Conservation (phyloP, 1,140 invertebrate species). For the Orchesella cincta region DNA sequence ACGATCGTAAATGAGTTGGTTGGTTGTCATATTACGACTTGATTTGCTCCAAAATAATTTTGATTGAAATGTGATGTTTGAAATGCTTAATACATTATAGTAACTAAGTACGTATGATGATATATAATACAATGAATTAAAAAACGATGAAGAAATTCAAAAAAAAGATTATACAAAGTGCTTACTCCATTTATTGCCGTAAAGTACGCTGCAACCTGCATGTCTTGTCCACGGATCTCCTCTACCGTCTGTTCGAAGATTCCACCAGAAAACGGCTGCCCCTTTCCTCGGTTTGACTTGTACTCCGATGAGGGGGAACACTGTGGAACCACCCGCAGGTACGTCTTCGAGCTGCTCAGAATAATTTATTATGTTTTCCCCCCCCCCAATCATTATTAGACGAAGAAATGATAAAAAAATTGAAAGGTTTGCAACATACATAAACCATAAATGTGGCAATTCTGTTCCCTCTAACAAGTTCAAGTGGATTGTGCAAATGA, state of each 20-base stretch:
- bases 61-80: no score
- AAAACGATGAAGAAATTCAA: no score
- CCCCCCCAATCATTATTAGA: not conserved
- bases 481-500: slow-evolving; percentile 49
- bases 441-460: slow-evolving; percentile 63
- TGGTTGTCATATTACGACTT: no score
- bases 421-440: slow-evolving; percentile 55
- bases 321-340: slow-evolving; percentile 80
- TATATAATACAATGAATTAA: no score
- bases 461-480: slow-evolving; percentile 57
- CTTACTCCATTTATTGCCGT: slow-evolving; percentile 94
- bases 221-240: slow-evolving; percentile 90
- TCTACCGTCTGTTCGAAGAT: slow-evolving; percentile 87
- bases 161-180: no score
- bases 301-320: slow-evolving; percentile 83
- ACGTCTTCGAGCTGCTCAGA: slow-evolving; percentile 56
- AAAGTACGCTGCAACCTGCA: slow-evolving; percentile 94
- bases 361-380: not conserved
- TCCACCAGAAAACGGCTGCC: slow-evolving; percentile 93
- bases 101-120: slow-evolving; percentile 11
- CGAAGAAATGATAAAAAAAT: not conserved
- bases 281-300: slow-evolving; percentile 85
- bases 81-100: no score
- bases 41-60: no score
- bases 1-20: no score